These are phyloP conservation scores for Oreotrochilus melanogaster DNA, from an alignment of 2,113 vertebrate species.

Conservation along the genomic window DNA sequence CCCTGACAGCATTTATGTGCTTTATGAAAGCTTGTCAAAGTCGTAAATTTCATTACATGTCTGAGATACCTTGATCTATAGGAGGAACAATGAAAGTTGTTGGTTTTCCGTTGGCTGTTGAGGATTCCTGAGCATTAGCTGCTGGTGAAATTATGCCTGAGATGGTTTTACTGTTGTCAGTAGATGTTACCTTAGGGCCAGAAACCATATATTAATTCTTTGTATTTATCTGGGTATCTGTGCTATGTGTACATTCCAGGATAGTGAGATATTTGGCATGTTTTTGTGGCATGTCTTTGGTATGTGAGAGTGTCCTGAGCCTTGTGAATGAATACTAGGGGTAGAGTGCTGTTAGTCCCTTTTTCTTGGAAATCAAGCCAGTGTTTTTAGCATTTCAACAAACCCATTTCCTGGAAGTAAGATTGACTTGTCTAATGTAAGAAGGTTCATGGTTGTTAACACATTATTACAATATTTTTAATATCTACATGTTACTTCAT, in stretches of 20 bases:
- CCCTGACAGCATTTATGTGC: background rate
- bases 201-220: background rate
- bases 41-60: background rate
- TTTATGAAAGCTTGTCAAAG: conserved; percentile 16
- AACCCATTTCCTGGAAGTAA: background rate
- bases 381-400: background rate
- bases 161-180: background rate
- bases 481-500: background rate
- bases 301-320: background rate
- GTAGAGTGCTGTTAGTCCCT: background rate
- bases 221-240: background rate
- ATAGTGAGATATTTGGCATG: background rate
- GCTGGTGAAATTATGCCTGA: background rate
- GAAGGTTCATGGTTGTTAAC: background rate
- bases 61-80: background rate
- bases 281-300: background rate
- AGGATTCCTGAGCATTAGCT: background rate
- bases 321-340: background rate
- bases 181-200: background rate
- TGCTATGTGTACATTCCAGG: background rate
- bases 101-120: background rate
- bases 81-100: background rate
- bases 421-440: background rate
- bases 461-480: too few species aligned
- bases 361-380: background rate